Base-by-base conservation (phyloP, 30 jellyfish, hydroid and myxozoan genomes). In the Morbakka virulenta region DNA sequence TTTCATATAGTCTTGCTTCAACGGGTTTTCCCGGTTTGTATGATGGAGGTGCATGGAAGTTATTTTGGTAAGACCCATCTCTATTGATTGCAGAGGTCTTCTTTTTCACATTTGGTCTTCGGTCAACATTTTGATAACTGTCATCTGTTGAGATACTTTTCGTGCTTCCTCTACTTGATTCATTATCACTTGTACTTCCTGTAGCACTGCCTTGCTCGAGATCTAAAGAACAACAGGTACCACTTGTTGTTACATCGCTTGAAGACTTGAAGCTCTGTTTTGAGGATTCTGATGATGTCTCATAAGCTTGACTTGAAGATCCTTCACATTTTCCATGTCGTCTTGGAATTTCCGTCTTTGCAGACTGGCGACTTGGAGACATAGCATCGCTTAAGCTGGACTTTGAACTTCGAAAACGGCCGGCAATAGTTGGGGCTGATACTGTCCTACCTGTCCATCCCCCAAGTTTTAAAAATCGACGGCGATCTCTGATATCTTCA, bases 401-500 rank as follows among this genome's bases (percentile, higher is more conserved):
- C 27, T 84, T 62, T 14, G 96, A 85, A 52, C 72, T 76, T 32
- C 96, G 79, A 57, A 77, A 62, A 36, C 95, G 64, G 3, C 99
- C 97, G 32, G 87, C 94, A 27, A 93, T 84, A 0, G 99, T 86
- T 17, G 99, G 99, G 4, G 99, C 99, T 2, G 99, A 93, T 2
- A 96, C 99, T 13, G 99, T 87, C 17, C 94, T 90, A 68, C 99
- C 86, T 67, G 95, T 93, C 99, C 99, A 93, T n/a, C 93, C 72
- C 0, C 93, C 92, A 2, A 93, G 83, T 4, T 95, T 80, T 9
- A 89, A 86, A 35, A 87, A 82, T 51, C 86, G 51, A 35, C 95
- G 83, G 62, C 91, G 76, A 31, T 87, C 95, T 1, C 99, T 85
- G 20, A 86, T 77, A 62, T 87, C 96, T 24, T 85, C 99, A 0